Evolutionary conservation across 2,113 vertebrate genomes (phyloP).

Genomic region (Embiotoca jacksoni): DNA sequence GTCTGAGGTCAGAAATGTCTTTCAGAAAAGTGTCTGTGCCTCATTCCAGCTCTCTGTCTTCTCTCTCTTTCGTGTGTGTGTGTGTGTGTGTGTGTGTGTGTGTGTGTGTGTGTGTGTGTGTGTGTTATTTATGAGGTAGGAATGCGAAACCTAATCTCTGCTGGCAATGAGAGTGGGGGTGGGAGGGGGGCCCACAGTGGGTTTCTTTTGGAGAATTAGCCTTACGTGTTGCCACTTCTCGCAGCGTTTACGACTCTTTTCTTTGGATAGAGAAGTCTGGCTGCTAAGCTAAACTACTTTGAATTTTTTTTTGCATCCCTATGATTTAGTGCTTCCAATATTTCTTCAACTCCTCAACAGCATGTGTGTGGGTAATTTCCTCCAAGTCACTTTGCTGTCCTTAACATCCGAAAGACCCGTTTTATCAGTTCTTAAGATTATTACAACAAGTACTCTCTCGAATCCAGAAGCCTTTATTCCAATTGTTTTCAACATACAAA

Average conservation of each 20-base stretch:
- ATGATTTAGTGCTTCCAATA: background rate
- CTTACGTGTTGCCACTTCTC: constrained; percentile 42
- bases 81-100: constrained; percentile 18
- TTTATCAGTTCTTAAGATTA: too few species aligned
- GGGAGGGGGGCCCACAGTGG: constrained; percentile 21
- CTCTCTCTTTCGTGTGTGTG: background rate
- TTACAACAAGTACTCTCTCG: too few species aligned
- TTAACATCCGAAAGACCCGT: too few species aligned
- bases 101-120: constrained; percentile 36
- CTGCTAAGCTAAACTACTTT: background rate
- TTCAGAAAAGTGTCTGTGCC: constrained; percentile 50
- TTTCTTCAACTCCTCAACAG: constrained; percentile 7
- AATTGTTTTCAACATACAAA: too few species aligned
- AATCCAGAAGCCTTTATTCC: too few species aligned
- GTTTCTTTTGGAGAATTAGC: constrained; percentile 56
- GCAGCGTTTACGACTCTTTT: constrained; percentile 45
- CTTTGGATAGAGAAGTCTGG: background rate
- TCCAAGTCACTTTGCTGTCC: too few species aligned
- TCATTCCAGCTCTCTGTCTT: constrained; percentile 30
- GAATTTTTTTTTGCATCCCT: background rate
- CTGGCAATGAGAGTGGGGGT: constrained; percentile 19
- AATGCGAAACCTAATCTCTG: constrained; percentile 80
- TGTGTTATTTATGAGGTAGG: constrained; percentile 65
- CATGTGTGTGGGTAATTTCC: background rate
- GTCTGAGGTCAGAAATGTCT: constrained; percentile 54